Evolutionary conservation across 2,797 vertebrate species (phyloP).

Genomic region (Corythornis leucogaster): DNA sequence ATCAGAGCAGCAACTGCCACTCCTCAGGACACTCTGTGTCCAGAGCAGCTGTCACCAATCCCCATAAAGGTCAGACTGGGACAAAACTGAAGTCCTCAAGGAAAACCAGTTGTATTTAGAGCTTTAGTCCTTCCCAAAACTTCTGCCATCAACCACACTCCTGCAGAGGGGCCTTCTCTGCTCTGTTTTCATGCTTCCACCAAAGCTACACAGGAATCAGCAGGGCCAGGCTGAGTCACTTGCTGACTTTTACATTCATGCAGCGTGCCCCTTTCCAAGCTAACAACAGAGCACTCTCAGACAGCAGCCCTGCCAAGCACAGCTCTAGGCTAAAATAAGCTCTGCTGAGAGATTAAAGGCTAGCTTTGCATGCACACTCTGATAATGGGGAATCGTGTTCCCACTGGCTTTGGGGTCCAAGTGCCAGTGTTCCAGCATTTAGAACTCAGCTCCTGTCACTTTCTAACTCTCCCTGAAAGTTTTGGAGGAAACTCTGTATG

Average conservation of each 20-base stretch:
- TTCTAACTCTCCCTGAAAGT: background rate
- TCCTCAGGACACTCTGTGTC: conserved; percentile 17
- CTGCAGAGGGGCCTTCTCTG: background rate
- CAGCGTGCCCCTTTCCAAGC: conserved; percentile 32
- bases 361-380: background rate
- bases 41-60: conserved; percentile 59
- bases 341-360: conserved; percentile 44
- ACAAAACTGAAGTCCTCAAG: conserved; percentile 22
- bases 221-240: conserved; percentile 45
- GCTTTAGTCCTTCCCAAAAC: background rate
- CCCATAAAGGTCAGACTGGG: conserved; percentile 32
- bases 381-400: background rate
- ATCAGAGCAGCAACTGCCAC: background rate
- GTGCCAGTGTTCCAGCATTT: background rate
- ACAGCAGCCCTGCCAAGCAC: conserved; percentile 42
- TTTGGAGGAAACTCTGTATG: background rate
- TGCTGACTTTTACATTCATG: conserved; percentile 27
- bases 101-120: background rate
- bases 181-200: background rate
- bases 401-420: background rate
- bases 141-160: background rate
- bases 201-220: background rate
- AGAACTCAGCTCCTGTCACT: background rate
- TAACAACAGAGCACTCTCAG: conserved; percentile 47
- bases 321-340: conserved; percentile 58